A percentile compares a stretch with the other conserved stretches of the same genome.
phyloP scores from a whole-genome alignment of 2,888 invertebrate species.

The Choristoneura rosaceana region DNA sequence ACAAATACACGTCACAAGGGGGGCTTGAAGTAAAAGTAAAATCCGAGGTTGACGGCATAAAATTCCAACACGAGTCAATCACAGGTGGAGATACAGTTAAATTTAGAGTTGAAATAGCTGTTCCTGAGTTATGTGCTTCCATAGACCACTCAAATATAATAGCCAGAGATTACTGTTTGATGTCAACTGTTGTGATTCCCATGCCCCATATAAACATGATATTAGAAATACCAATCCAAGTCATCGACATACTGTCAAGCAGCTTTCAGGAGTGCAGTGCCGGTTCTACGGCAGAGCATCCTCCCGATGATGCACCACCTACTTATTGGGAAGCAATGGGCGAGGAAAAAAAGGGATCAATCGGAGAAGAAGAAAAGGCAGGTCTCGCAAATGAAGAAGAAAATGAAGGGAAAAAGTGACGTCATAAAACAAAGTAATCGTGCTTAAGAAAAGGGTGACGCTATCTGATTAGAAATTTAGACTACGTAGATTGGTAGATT shows the following conservation, averaged over 20 bases:
- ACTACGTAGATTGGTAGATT: too few relatives aligned
- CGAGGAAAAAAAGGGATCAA: slow-evolving; percentile 4
- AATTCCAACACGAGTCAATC: not conserved
- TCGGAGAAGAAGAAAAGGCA: not conserved
- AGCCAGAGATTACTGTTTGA: slow-evolving; percentile 20
- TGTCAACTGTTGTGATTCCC: slow-evolving; percentile 14
- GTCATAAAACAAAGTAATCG: too few relatives aligned
- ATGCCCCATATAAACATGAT: slow-evolving; percentile 15
- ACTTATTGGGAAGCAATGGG: slow-evolving; percentile 34
- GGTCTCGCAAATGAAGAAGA: too few relatives aligned
- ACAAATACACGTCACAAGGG: slow-evolving; percentile 11
- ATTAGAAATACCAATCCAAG: slow-evolving; percentile 33
- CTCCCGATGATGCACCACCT: slow-evolving; percentile 7
- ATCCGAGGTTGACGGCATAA: not conserved
- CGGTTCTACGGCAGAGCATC: not conserved
- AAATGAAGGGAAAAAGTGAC: too few relatives aligned
- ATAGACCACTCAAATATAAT: slow-evolving; percentile 25
- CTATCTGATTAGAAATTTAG: too few relatives aligned
- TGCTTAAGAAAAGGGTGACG: too few relatives aligned
- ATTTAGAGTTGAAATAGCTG: slow-evolving; percentile 6
- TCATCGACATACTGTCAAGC: slow-evolving; percentile 11
- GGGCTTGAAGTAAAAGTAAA: not conserved
- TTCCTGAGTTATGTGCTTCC: slow-evolving; percentile 22
- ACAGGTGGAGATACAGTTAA: not conserved
- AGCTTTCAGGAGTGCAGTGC: not conserved